Evolutionary conservation across 2,797 vertebrate species (phyloP).

Genomic region (Lophotriccus pileatus): DNA sequence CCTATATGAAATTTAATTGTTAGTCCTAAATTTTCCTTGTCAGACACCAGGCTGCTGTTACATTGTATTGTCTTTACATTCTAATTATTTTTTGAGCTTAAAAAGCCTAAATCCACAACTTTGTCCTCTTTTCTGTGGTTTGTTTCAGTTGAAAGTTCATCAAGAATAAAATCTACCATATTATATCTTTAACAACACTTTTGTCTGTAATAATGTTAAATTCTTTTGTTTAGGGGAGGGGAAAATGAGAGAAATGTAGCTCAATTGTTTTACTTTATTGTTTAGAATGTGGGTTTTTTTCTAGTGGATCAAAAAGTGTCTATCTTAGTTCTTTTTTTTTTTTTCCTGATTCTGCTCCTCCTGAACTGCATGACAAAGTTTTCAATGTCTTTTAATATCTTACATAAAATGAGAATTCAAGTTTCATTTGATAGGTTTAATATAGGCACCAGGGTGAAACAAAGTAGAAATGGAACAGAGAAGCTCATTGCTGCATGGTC

Average conservation of each 20-base stretch:
- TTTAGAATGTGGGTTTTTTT: neutral
- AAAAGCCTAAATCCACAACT: neutral
- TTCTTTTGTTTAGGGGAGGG: accelerated
- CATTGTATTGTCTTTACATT: neutral
- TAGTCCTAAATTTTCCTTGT: neutral
- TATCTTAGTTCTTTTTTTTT: neutral
- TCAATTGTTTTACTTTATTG: neutral
- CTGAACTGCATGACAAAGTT: neutral
- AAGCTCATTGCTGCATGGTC: neutral
- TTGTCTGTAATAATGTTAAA: neutral
- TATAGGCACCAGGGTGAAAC: neutral
- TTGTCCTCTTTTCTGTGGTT: neutral
- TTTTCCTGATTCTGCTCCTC: neutral
- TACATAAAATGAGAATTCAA: neutral
- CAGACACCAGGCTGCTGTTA: neutral
- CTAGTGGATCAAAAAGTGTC: neutral
- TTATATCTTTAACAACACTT: neutral
- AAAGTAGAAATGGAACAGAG: neutral
- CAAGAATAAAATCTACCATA: neutral
- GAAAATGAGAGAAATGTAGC: neutral
- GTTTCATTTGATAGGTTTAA: neutral
- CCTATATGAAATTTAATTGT: neutral
- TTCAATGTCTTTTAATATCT: neutral
- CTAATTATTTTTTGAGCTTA: neutral
- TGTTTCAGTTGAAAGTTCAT: neutral